Evolutionary conservation across 2,113 vertebrate species (phyloP), one percentile per base, ranked within the genome.

Genomic region (Sisor rabdophorus): DNA sequence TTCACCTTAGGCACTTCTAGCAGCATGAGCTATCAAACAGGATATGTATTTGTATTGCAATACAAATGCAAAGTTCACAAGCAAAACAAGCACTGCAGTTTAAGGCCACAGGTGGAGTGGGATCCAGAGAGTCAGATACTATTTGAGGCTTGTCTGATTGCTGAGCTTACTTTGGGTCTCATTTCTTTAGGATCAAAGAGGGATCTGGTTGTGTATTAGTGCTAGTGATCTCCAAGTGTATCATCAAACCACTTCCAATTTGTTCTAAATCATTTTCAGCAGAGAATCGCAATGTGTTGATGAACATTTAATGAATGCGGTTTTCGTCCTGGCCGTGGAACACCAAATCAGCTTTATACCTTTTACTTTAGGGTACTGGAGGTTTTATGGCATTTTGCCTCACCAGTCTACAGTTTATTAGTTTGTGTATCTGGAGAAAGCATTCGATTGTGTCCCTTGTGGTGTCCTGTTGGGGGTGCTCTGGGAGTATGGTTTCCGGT

Each of bases 191-290:
- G 73, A 73, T 73, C 68, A 82, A 76, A 79, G 44, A 20, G 59
- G 73, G 60, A 73, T 67, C 12, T 1, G 13, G 40, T 48, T 50
- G 47, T 28, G 30, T 80, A 77, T 82, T 73, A 63, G 63, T 24
- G 44, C 63, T 19, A 56, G 24, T 40, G 44, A 80, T 80, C 77
- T 79, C 30, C 61, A 59, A 71, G 44, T 53, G 36, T 73, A 53
- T 81, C 76, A 81, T 75, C 59, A 78, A 63, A 69, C 72, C 24
- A 67, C 52, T 79, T 69, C 65, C 60, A 71, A 67, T 79, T 79
- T 75, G 52, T 78, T 52, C 22, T 75, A 55, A 78, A 61, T 54
- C 50, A 53, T 69, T 75, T n/a, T 71, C 60, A 19, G 30, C 28
- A 71, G 22, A 48, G 24, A 58, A 30, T 55, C 44, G 40, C 11